These are phyloP conservation scores for Calypte anna DNA, from an alignment of 2,113 vertebrate species.

Conservation along the genomic window DNA sequence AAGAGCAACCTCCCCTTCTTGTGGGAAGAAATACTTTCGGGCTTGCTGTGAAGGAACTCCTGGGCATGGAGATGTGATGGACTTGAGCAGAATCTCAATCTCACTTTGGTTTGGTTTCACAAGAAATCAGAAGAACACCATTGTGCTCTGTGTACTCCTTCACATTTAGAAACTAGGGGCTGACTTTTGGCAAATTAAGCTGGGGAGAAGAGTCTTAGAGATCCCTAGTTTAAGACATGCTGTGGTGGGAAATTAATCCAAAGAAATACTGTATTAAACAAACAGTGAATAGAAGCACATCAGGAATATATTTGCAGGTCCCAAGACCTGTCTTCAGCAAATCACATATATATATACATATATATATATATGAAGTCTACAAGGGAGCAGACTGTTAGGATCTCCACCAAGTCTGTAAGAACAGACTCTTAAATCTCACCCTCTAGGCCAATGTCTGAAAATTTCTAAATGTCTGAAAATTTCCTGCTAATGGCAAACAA, in stretches of 20 bases:
- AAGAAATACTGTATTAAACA: too few species aligned
- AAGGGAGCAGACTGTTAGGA: background rate
- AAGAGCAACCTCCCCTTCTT: background rate
- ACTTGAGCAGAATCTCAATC: background rate
- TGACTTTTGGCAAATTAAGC: background rate
- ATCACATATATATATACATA: background rate
- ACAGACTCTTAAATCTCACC: background rate
- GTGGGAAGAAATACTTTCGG: background rate
- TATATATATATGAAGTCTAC: background rate
- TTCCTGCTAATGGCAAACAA: background rate
- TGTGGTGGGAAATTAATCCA: too few species aligned
- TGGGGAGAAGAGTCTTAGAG: background rate
- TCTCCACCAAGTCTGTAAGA: background rate
- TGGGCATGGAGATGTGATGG: background rate
- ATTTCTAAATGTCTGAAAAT: background rate
- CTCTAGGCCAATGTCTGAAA: background rate
- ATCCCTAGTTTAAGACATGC: background rate
- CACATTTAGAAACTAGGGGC: background rate
- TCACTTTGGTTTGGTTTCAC: background rate
- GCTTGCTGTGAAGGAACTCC: conserved; percentile 24
- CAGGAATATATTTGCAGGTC: too few species aligned
- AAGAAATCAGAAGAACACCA: background rate
- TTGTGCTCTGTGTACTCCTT: background rate
- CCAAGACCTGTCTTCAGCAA: too few species aligned
- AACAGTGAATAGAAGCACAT: too few species aligned